phyloP scores from a whole-genome alignment of 2,113 vertebrate genomes.

The Penelope pileata region DNA sequence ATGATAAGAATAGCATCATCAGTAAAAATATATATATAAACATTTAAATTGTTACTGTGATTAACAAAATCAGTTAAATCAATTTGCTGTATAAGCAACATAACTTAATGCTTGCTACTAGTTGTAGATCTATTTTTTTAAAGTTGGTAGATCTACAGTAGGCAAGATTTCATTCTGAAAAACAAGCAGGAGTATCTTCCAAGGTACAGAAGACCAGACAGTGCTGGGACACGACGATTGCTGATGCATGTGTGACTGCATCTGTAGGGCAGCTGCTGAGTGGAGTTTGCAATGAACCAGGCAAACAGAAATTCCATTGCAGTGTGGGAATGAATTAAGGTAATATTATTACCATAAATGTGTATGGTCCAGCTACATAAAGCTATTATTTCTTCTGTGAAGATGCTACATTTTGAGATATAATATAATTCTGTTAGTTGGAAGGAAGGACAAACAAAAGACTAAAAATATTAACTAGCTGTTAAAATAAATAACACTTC shows the following conservation, averaged over 20 bases:
- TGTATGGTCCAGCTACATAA: background rate
- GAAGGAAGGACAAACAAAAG: background rate
- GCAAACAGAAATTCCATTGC: constrained; percentile 3
- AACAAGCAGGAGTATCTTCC: background rate
- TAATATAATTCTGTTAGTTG: background rate
- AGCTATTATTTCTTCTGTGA: background rate
- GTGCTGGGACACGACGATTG: background rate
- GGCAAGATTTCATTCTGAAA: background rate
- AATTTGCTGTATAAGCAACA: background rate
- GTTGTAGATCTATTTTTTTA: background rate
- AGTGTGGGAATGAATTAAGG: background rate
- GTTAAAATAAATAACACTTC: background rate
- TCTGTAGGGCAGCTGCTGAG: constrained; percentile 3
- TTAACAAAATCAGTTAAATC: background rate
- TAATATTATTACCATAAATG: background rate
- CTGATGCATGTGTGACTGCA: background rate
- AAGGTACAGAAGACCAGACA: background rate
- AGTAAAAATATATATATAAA: background rate
- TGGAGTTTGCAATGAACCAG: background rate
- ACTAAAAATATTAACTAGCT: background rate
- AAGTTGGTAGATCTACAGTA: background rate
- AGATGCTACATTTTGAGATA: background rate
- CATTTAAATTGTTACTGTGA: background rate
- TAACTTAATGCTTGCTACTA: background rate
- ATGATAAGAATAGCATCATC: background rate